phyloP scores from a whole-genome alignment of 2,113 vertebrate genomes.

The Malaclemys terrapin region DNA sequence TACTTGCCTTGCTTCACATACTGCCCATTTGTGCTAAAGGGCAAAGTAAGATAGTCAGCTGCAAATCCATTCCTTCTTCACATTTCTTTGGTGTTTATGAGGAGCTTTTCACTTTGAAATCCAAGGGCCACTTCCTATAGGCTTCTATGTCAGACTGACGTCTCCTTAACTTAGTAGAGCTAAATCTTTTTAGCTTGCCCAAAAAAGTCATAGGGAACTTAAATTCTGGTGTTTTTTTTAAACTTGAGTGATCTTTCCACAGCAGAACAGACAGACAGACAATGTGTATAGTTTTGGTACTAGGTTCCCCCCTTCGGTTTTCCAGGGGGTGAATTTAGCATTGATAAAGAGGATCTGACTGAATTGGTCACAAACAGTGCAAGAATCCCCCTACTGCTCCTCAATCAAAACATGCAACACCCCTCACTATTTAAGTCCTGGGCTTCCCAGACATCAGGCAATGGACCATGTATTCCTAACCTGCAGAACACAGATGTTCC shows the following conservation, averaged over 20 bases:
- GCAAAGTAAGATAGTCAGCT: conserved; percentile 53
- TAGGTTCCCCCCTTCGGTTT: background rate
- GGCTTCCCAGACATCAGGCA: background rate
- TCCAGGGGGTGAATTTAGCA: fast-evolving
- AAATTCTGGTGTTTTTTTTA: fast-evolving
- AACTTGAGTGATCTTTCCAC: background rate
- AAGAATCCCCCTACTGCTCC: too few relatives aligned
- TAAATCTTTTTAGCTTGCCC: background rate
- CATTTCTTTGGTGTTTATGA: background rate
- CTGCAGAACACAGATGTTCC: background rate
- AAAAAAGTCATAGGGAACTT: background rate
- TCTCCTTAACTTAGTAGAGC: background rate
- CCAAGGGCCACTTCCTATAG: background rate
- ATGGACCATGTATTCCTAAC: fast-evolving
- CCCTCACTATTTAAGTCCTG: background rate
- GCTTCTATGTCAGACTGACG: background rate
- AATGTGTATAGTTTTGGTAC: background rate
- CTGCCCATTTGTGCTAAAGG: conserved; percentile 88
- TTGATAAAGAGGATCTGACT: background rate
- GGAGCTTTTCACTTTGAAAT: background rate
- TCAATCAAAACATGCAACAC: background rate
- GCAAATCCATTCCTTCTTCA: background rate
- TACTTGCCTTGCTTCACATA: conserved; percentile 96
- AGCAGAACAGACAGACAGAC: background rate
- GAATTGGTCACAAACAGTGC: background rate